These are phyloP conservation scores for Microcebus murinus DNA, from an alignment of 2,113 vertebrate species.

Conservation along the genomic window DNA sequence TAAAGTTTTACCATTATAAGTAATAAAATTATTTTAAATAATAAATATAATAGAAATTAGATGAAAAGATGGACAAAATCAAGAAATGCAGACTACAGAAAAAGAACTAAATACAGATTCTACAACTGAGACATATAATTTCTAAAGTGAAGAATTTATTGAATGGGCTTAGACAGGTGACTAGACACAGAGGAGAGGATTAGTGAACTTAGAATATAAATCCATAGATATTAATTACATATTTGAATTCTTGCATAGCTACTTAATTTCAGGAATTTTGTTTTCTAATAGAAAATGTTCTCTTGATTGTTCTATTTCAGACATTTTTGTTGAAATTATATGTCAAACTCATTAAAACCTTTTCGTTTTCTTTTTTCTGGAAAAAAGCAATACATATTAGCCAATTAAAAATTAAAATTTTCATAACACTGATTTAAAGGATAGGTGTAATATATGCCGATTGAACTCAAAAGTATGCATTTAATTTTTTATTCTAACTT, in stretches of 20 bases:
- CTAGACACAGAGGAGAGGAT: neutral
- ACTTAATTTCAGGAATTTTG: conserved; percentile 17
- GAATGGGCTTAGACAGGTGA: neutral
- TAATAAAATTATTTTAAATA: neutral
- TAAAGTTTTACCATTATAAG: neutral
- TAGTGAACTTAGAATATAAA: neutral
- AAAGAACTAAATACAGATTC: neutral
- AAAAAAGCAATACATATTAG: neutral
- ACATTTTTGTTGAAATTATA: neutral
- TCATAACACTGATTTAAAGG: neutral
- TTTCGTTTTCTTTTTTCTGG: neutral
- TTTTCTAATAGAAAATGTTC: neutral
- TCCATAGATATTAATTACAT: neutral
- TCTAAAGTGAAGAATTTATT: neutral
- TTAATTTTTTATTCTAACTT: neutral
- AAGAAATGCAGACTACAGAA: neutral
- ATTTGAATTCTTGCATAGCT: neutral
- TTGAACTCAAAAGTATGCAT: neutral
- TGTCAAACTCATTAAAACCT: neutral
- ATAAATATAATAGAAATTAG: neutral
- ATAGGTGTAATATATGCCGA: neutral
- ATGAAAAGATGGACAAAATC: neutral
- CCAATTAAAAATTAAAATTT: conserved; percentile 23
- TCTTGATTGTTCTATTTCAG: neutral
- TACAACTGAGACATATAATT: neutral